phyloP scores from a whole-genome alignment of 2,888 invertebrate genomes.

The Cancer borealis region DNA sequence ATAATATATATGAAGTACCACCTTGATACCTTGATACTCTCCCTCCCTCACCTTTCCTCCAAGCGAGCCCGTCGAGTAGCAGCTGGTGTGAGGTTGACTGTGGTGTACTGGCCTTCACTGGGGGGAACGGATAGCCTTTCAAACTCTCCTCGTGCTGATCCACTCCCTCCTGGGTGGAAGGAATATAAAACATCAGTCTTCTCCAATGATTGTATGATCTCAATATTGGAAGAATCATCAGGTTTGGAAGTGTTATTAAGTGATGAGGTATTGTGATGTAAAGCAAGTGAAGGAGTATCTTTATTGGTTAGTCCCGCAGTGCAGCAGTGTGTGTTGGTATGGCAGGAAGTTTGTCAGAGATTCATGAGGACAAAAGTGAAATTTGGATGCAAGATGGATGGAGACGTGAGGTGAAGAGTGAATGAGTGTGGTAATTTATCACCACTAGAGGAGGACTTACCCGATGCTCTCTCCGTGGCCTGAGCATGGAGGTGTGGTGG shows the following conservation, averaged over 20 bases:
- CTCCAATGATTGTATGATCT: neutral
- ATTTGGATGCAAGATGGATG: no score
- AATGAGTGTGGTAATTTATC: neutral
- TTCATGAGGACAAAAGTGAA: no score
- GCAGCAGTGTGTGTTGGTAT: no score
- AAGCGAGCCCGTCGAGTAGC: constrained; percentile 80
- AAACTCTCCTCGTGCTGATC: constrained; percentile 82
- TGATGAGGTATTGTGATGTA: no score
- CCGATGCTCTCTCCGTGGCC: constrained; percentile 80
- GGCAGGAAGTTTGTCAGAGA: no score
- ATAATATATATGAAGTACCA: neutral
- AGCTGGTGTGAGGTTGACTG: constrained; percentile 84
- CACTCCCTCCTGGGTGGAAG: constrained; percentile 24
- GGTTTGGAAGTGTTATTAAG: neutral
- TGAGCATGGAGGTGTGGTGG: constrained; percentile 84
- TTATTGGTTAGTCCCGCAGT: no score
- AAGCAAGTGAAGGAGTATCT: no score
- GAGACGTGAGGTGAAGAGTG: no score
- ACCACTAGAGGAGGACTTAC: neutral
- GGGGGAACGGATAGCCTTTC: constrained; percentile 84
- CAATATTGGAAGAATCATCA: neutral
- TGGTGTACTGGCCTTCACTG: constrained; percentile 87
- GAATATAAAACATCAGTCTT: neutral
- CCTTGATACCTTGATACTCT: neutral
- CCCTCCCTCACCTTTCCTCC: constrained; percentile 80